Conservation (phyloP, 2,797 vertebrate genomes). For the Pangasius mekongensis region DNA sequence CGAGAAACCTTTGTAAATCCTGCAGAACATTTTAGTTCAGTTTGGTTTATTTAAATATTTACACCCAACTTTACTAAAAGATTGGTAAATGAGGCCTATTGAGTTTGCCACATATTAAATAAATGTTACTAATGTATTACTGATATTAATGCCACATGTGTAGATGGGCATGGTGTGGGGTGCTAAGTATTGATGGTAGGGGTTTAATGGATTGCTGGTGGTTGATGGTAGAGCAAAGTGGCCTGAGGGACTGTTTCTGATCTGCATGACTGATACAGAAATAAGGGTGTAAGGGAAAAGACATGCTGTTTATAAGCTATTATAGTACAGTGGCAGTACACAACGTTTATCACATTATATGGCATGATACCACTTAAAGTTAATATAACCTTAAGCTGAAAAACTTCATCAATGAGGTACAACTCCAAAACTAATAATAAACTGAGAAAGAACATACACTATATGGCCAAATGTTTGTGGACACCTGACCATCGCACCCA, state of each 20-base stretch:
- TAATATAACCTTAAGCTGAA: not conserved
- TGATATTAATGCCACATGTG: not conserved
- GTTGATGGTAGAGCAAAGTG: not conserved
- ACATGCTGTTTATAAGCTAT: not conserved
- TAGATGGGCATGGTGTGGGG: not conserved
- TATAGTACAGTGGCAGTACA: not conserved
- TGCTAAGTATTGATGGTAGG: not conserved
- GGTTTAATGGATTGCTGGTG: not conserved
- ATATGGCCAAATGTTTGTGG: not conserved
- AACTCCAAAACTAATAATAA: not conserved
- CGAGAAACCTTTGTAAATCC: not conserved
- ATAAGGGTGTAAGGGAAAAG: not conserved
- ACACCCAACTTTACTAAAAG: not conserved
- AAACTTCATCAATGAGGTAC: not conserved
- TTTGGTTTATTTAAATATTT: not conserved
- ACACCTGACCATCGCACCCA: not conserved
- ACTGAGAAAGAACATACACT: not conserved
- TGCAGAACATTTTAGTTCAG: not conserved
- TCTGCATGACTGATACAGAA: not conserved
- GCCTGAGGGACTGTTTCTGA: not conserved
- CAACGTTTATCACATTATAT: not conserved
- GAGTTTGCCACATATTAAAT: not conserved
- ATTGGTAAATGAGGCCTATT: not conserved
- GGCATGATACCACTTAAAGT: not conserved
- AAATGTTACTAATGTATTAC: not conserved